Base-by-base conservation (phyloP, 2,797 vertebrate species). In the Huso huso region DNA sequence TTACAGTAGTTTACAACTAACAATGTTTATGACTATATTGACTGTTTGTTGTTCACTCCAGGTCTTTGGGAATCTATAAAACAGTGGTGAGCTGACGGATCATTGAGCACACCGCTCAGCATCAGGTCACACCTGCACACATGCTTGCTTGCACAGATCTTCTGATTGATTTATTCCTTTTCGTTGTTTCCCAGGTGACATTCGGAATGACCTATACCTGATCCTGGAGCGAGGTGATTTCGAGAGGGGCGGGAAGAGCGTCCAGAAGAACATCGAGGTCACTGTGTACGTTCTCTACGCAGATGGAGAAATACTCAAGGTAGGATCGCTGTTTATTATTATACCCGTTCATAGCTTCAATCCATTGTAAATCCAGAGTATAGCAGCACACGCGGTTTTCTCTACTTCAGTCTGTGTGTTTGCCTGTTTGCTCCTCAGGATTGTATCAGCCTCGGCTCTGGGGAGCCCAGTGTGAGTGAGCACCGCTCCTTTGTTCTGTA, bases 181-280 rank as follows among this genome's bases (percentile, higher is more conserved):
- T 57, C 57, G 11, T 48, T 23, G 7, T 76, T 51, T 74, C 37
- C 48, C 65, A 99, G 97, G 96, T 78, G 96, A 99, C 75, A 94
- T 92, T 61, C 91, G 97, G 71, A 99, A 99, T 55, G 97, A 99
- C 83, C 85, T 99, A 48, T 99, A 98, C 71, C 89, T 99, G 77
- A 99, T 92, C 0, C 76, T 99, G 81, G 97, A 99, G 76, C 89
- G 91, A 66, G 96, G 97, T 1, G 97, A 99, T 82, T 99, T 99
- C 58, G 97, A 99, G 70, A 89, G 97, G 79, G 97, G 97, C 2
- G 97, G 97, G 63, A 99, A 99, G 76, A 99, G 96, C 1, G 97
- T 99, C 66, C 97, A 98, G 86, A 99, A 99, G 85, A 99, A 99
- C 83, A 98, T 99, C 0, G 97, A 99, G 81, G 92, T 99, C 79